Evolutionary conservation across 2,797 vertebrate genomes (phyloP), one percentile per base, ranked within the genome.

Genomic region (Eremophila alpestris): DNA sequence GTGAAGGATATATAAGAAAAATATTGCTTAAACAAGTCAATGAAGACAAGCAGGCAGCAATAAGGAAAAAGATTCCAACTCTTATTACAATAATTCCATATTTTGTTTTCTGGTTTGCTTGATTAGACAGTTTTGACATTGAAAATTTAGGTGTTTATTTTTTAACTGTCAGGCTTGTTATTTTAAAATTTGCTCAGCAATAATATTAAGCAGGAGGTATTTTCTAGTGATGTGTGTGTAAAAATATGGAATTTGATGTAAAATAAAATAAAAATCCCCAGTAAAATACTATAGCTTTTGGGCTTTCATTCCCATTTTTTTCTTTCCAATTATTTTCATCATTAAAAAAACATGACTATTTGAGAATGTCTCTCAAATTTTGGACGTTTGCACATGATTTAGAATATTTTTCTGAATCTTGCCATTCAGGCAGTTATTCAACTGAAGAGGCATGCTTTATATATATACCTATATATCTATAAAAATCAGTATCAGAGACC

Each of bases 11-110:
- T 18, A 13, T 9, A 51, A 30, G 1, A 60, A 41, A 58, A 49
- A 3, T 6, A 29, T 76, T 83, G 5, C 15, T 40, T 60, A 48
- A 64, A 64, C 12, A 5, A 64, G 11, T 59, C 8, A 54, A 2
- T 52, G n/a, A 76, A 64, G 10, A 46, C 13, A 56, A 48, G 27
- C 16, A 79, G 6, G 27, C 7, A 64, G 41, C 1, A 86, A 41
- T 13, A 68, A 43, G 0, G 45, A 6, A 82, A 51, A 41, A 26
- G 36, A 32, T 5, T 13, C 4, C 1, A 10, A 2, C 2, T 23
- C 10, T 7, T 22, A 23, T 49, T 89, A 21, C 11, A 56, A 60
- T 3, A 45, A 38, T 49, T 38, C 9, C 32, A 0, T 59, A 19
- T 55, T 46, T 75, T 71, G 1, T 62, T 63, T 71, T 76, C 52